phyloP scores from a whole-genome alignment of 1,140 invertebrate species.

The Monomorium pharaonis region DNA sequence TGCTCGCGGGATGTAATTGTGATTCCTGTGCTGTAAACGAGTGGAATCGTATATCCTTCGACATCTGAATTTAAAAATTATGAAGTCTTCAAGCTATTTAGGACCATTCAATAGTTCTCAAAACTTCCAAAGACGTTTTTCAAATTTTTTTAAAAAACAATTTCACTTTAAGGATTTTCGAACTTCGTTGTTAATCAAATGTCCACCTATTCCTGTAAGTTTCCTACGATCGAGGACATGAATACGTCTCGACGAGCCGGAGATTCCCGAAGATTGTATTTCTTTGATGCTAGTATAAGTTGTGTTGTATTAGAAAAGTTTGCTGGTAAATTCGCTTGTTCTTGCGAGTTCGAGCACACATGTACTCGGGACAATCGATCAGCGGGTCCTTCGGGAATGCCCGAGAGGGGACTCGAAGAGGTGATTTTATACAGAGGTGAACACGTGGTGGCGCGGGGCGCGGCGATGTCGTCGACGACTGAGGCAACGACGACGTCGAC shows the following conservation, averaged over 20 bases:
- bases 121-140: background rate
- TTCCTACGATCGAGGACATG: constrained; percentile 6
- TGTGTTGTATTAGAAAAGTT: constrained; percentile 12
- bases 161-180: background rate
- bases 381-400: constrained; percentile 37
- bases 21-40: background rate
- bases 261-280: constrained; percentile 23
- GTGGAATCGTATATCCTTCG: background rate
- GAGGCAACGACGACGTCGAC: constrained; percentile 8
- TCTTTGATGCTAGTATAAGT: background rate
- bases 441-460: constrained; percentile 68
- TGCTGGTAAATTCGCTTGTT: constrained; percentile 4
- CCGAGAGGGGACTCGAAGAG: constrained; percentile 58
- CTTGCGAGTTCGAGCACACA: background rate
- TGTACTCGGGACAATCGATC: constrained; percentile 39
- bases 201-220: constrained; percentile 17
- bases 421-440: constrained; percentile 64
- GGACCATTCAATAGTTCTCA: background rate
- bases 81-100: background rate
- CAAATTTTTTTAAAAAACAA: background rate
- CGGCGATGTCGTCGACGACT: constrained; percentile 38
- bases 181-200: constrained; percentile 27
- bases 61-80: constrained; percentile 14
- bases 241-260: background rate
- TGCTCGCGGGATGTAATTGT: background rate